Conservation (phyloP, 2,113 vertebrate species). For the Hippotragus niger region DNA sequence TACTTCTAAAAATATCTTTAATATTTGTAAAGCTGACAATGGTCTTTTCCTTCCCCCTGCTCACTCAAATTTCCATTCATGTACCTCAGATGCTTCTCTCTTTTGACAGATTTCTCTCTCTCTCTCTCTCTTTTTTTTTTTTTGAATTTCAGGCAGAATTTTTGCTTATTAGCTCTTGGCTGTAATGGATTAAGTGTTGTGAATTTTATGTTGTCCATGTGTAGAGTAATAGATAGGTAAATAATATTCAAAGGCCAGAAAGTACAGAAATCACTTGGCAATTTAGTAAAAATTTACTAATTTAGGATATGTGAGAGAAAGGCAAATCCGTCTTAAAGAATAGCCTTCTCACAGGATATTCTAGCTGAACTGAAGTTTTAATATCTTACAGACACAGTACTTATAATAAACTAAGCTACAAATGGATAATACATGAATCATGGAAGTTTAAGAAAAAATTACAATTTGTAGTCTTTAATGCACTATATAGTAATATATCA, state of each 20-base stretch:
- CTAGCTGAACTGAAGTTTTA: constrained; percentile 48
- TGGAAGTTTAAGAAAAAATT: constrained; percentile 54
- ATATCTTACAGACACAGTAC: constrained; percentile 30
- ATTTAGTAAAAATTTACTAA: constrained; percentile 59
- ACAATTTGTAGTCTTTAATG: constrained; percentile 48
- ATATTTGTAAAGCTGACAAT: background rate
- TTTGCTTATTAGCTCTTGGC: constrained; percentile 48
- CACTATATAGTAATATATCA: constrained; percentile 37
- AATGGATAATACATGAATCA: constrained; percentile 62
- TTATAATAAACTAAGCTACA: constrained; percentile 59
- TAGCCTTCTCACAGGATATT: constrained; percentile 36
- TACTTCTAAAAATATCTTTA: constrained; percentile 18
- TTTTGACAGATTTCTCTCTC: background rate
- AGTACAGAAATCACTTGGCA: constrained; percentile 46
- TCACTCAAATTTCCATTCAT: background rate
- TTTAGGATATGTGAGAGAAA: constrained; percentile 57
- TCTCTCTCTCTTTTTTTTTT: background rate
- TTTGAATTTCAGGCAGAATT: constrained; percentile 7
- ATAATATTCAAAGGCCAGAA: constrained; percentile 48
- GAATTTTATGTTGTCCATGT: constrained; percentile 46
- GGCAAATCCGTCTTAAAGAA: constrained; percentile 55
- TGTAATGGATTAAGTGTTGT: constrained; percentile 42
- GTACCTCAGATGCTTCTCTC: background rate
- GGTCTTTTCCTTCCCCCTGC: too few species aligned
- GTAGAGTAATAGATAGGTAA: constrained; percentile 36